Conservation (phyloP, 2,888 invertebrate species). For the Tribolium freemani region DNA sequence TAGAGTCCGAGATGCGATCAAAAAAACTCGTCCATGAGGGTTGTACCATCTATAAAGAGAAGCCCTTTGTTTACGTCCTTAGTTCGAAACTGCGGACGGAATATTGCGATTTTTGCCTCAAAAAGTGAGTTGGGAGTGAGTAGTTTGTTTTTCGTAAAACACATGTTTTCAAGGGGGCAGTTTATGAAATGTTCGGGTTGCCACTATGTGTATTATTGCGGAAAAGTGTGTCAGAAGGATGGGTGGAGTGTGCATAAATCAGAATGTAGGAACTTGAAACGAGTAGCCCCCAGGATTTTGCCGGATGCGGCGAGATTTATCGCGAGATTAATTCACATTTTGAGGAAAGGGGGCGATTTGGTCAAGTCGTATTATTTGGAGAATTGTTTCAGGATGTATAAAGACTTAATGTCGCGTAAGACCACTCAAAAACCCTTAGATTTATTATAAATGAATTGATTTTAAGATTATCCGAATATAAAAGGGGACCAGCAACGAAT, state of each 20-base stretch:
- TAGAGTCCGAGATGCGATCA: slow-evolving; percentile 49
- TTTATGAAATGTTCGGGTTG: slow-evolving; percentile 88
- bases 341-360: slow-evolving; percentile 78
- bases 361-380: slow-evolving; percentile 79
- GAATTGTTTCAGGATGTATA: slow-evolving; percentile 81
- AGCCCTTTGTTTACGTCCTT: slow-evolving; percentile 83
- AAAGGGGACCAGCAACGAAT: slow-evolving; percentile 80
- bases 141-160: not conserved
- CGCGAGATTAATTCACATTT: slow-evolving; percentile 80
- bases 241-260: slow-evolving; percentile 87
- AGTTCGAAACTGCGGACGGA: slow-evolving; percentile 78
- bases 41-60: slow-evolving; percentile 77
- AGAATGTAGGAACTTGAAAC: slow-evolving; percentile 85
- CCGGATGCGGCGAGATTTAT: slow-evolving; percentile 88
- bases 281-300: slow-evolving; percentile 78
- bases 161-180: slow-evolving; percentile 72
- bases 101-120: slow-evolving; percentile 84
- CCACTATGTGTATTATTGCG: slow-evolving; percentile 87
- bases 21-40: slow-evolving; percentile 76
- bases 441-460: not conserved
- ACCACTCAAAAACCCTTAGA: not conserved
- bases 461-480: slow-evolving; percentile 85
- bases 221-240: slow-evolving; percentile 82
- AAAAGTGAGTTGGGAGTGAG: slow-evolving; percentile 71
- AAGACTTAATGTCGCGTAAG: slow-evolving; percentile 91